Conservation (phyloP, 2,797 vertebrate genomes). For the Psittacula derbiana region DNA sequence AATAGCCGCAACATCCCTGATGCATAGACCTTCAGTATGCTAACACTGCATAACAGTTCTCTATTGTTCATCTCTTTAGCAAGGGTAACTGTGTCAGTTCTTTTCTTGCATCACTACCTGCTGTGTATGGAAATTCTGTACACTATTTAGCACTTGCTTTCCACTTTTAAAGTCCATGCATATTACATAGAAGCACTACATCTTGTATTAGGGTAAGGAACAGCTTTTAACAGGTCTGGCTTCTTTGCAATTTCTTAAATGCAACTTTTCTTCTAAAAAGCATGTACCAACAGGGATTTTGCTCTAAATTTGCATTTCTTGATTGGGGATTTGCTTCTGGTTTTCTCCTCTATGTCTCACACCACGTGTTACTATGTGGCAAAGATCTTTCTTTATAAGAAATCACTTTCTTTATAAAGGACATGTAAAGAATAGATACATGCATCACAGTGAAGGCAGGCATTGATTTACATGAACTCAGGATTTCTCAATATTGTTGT, state of each 20-base stretch:
- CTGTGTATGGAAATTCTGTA: conserved; percentile 73
- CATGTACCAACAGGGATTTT: neutral
- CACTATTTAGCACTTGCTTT: conserved; percentile 70
- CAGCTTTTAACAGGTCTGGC: conserved; percentile 45
- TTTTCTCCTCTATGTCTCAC: neutral
- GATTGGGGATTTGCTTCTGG: neutral
- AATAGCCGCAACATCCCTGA: conserved; percentile 71
- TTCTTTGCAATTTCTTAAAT: conserved; percentile 40
- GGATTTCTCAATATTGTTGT: neutral
- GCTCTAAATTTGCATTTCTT: conserved; percentile 20
- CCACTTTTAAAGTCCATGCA: conserved; percentile 62
- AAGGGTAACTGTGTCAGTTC: conserved; percentile 66
- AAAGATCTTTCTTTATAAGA: neutral
- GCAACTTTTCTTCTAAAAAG: conserved; percentile 1
- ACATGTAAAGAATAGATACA: neutral
- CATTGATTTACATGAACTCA: neutral
- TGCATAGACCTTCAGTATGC: conserved; percentile 62
- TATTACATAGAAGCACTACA: conserved; percentile 52
- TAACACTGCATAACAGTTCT: conserved; percentile 64
- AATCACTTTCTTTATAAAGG: neutral
- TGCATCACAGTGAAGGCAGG: neutral
- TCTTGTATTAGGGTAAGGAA: conserved; percentile 20
- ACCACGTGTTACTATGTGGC: neutral
- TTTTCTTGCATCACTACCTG: conserved; percentile 73
- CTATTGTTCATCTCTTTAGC: conserved; percentile 69